Evolutionary conservation across 2,113 vertebrate genomes (phyloP), one percentile per base, ranked within the genome.

Genomic region (Cyphomyrus plagiostoma): DNA sequence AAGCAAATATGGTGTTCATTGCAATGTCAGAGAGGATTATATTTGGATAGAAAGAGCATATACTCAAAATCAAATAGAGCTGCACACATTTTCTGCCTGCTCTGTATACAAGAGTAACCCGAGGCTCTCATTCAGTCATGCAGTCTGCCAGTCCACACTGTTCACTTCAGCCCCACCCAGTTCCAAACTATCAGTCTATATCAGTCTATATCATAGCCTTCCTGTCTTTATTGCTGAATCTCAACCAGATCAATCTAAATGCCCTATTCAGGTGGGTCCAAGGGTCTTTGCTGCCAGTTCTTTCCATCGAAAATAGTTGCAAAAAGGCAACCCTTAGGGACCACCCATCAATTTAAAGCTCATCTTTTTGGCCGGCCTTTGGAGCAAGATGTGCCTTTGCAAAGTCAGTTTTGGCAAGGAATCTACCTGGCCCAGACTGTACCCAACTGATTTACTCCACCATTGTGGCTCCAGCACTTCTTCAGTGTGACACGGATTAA

Each of bases 211-310:
- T 87, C 85, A 56, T 1, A 35, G 49, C 50, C 48, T 87, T 50
- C 3, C 30, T 56, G 50, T 87, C 49, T 48, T 21, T n/a, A 48
- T 48, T 84, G 50, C 85, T 50, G 26, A 56, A 87, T 53, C 50
- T 87, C 50, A 87, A 87, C 53, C 50, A 87, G 85, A 87, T 87
- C n/a, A 87, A 87, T 53, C 83, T 26, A 86, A 86, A 50, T 26
- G 46, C 26, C 62, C 62, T 70, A 70, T 70, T 30, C 9, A 1
- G 23, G 30, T n/a, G 23, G 45, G 46, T 86, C 85, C 85, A 84
- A 48, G 42, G n/a, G 45, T 13, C 45, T 45, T 35, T 53, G 3
- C 85, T 87, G 85, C n/a, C 85, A 53, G 70, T 17, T 26, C n/a
- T 19, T 74, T 56, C 70, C 35, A 77, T 42, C 19, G 0, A 23